Evolutionary conservation across 2,797 vertebrate species (phyloP), one percentile per base, ranked within the genome.

Genomic region (Petrocephalus sullivani): DNA sequence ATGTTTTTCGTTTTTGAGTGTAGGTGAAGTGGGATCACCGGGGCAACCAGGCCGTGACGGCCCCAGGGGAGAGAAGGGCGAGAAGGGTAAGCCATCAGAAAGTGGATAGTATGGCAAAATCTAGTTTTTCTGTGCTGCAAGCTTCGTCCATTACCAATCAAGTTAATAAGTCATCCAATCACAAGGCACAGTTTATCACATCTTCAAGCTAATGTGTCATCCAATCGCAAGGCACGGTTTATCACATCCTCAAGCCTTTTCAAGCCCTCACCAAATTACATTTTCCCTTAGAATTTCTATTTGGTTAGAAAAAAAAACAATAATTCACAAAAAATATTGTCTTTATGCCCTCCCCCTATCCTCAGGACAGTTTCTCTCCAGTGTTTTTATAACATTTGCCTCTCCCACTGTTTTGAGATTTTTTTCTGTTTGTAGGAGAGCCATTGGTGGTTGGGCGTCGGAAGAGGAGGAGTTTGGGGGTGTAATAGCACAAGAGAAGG

Each of bases 41-140:
- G 98, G 98, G 90, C 91, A 93, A 82, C 96, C 96, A 97, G 97
- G 96, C 88, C 94, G 94, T 58, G 94, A 93, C 89, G 96, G 96
- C 87, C 95, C 94, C 28, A 96, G 93, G 57, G 94, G 97, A 91
- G 96, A 97, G 90, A 98, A 96, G 92, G 97, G 97, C 89, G 97
- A 99, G 90, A 95, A 95, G 96, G 97, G 98, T 99, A 94, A 23
- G 83, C 8, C 60, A 53, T 61, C 23, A 46, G 7, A 64, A 51
- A 84, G 51, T 82, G 21, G 78, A 53, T 51, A 82, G n/a, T 23
- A 41, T 51, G 78, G 46, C 67, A 75, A 41, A 75, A 33, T 5
- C n/a, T 16, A 49, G 16, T 46, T 9, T n/a, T 49, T 41, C 75
- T 49, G 37, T 19, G 2, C 46, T 81, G n/a, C 19, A 14, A 49